Percentiles rank a stretch among this genome's conserved stretches.
Conservation (phyloP, 2,797 vertebrate species). For the Mormyrus hasselquistii region DNA sequence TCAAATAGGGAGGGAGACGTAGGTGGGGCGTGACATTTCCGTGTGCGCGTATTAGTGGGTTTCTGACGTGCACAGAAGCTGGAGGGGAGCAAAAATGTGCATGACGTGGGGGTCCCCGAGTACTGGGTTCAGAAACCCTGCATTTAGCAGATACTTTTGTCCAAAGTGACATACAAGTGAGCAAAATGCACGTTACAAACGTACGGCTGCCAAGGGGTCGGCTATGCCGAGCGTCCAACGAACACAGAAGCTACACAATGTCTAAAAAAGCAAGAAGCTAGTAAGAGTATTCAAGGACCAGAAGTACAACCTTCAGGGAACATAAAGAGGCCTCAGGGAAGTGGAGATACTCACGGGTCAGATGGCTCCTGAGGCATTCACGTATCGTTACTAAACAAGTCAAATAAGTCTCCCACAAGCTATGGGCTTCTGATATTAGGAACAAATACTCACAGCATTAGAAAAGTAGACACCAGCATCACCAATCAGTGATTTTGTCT, state of each 20-base stretch:
- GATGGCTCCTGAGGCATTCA: not conserved
- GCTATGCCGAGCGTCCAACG: not conserved
- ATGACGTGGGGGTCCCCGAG: not conserved
- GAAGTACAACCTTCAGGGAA: not conserved
- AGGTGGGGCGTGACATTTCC: not conserved
- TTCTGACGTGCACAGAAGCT: not conserved
- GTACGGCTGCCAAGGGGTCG: not conserved
- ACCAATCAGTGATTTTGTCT: conserved; percentile 57
- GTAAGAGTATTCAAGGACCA: not conserved
- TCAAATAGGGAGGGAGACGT: not conserved
- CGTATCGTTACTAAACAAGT: not conserved
- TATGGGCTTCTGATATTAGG: not conserved
- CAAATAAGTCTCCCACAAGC: not conserved
- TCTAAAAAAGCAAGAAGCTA: not conserved
- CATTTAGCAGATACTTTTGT: not conserved
- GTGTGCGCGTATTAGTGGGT: not conserved
- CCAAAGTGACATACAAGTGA: not conserved
- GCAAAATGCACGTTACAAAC: not conserved
- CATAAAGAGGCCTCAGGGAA: not conserved
- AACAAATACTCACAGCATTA: conserved; percentile 60
- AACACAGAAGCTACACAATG: not conserved
- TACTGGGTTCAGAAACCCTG: not conserved
- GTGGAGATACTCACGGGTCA: not conserved
- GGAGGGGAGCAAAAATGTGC: not conserved
- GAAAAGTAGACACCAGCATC: conserved; percentile 62